Base-by-base conservation (phyloP, 2,888 invertebrate species). In the Melieria crassipennis region DNA sequence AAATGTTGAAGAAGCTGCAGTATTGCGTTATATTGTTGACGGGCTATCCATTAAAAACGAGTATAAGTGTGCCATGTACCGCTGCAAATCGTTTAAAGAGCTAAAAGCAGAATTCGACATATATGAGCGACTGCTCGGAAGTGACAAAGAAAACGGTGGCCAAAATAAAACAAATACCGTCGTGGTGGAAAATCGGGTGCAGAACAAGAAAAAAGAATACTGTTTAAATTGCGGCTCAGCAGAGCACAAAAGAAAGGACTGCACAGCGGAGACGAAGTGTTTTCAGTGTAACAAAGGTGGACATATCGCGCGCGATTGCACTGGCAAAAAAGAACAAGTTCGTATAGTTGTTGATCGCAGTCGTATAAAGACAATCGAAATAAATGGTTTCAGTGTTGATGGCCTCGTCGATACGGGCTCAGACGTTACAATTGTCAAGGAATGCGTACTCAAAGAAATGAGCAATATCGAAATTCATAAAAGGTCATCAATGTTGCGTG, bases 21-120 rank as follows among this genome's bases (percentile, higher is more conserved):
- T 55, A 48, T 58, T 75, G 9, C 72, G 71, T 0, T 75, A 75
- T 13, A 68, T 75, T 16, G 73, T 72, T 7, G 70, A 75, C 43
- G 75, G 73, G 11, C 63, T 73, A 30, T 52, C 45, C 46, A 62
- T 70, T 5, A 73, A 57, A 72, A 65, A n/a, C 16, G 70, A 73
- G 66, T 58, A 57, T 48, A 75, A 73, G 70, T 68, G 64, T 30
- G 13, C 10, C 9, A 45, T 75, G 52, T 73, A 73, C 16, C 46
- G 45, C 5, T 13, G 62, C 11, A 75, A 71, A 68, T 70, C 68
- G 9, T 69, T 65, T 58, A 70, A 66, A 61, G 75, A 75, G 7
- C 58, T 75, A 11, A 63, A 63, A 63, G 72, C 62, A 11, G 16
- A 73, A 52, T 68, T 68, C 30, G 71, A 71, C 58, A 67, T 65